phyloP scores from a whole-genome alignment of 2,888 invertebrate species.

The Phengaris alcon region DNA sequence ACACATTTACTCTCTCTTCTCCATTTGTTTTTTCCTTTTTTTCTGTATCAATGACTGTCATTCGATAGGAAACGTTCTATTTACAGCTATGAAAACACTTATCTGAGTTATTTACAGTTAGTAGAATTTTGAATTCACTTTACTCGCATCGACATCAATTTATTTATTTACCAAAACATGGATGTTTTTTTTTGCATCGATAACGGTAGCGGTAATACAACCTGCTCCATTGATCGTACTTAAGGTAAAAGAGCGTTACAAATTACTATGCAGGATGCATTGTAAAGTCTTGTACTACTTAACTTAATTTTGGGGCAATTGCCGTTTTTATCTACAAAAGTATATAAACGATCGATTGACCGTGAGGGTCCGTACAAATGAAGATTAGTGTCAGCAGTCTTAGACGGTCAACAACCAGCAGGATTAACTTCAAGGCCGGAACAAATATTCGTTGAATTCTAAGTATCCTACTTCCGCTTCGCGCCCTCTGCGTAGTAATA shows the following conservation, averaged over 20 bases:
- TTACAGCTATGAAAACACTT: neutral
- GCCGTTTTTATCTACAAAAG: neutral
- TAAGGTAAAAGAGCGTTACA: neutral
- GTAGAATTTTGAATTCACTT: neutral
- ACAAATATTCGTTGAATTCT: constrained; percentile 44
- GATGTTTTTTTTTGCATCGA: neutral
- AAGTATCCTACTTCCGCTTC: constrained; percentile 33
- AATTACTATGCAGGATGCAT: neutral
- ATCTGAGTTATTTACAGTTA: neutral
- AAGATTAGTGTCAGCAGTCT: constrained; percentile 61
- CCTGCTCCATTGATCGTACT: neutral
- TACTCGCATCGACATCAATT: neutral
- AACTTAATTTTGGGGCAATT: neutral
- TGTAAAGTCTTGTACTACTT: neutral
- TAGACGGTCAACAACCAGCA: constrained; percentile 65
- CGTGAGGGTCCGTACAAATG: constrained; percentile 17
- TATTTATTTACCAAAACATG: constrained; percentile 1
- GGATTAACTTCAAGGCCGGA: constrained; percentile 58
- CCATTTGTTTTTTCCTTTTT: constrained; percentile 5
- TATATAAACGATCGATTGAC: neutral
- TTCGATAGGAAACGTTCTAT: constrained; percentile 4
- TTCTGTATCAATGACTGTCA: constrained; percentile 19
- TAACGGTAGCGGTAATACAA: neutral
- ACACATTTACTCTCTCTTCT: constrained; percentile 26
- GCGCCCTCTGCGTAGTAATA: constrained; percentile 26